Evolutionary conservation across 2,113 vertebrate genomes (phyloP).

Genomic region (Ailuropoda melanoleuca): DNA sequence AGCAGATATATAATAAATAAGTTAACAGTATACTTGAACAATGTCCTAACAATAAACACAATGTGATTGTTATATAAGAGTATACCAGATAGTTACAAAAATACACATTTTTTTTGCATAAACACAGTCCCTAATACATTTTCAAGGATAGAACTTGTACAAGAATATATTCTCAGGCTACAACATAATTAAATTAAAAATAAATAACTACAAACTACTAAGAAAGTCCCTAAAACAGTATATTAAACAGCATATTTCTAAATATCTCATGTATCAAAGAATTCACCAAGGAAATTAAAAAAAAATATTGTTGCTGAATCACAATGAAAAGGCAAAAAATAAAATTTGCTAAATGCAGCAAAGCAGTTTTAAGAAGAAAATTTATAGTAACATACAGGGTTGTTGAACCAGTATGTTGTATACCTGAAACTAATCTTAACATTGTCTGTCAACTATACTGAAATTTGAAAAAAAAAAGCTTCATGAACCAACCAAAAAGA

Average conservation of each 20-base stretch:
- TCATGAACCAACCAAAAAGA: not conserved
- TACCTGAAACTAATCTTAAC: not conserved
- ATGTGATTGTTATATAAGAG: not conserved
- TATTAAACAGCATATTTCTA: not conserved
- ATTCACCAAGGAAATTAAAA: not conserved
- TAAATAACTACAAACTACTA: not conserved
- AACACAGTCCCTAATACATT: not conserved
- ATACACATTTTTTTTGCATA: not conserved
- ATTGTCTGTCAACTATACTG: not conserved
- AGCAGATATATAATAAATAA: not conserved
- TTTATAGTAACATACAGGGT: not conserved
- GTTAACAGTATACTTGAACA: not conserved
- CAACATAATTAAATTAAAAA: not conserved
- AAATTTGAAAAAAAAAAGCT: not conserved
- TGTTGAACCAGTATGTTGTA: not conserved
- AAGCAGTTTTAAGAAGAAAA: not conserved
- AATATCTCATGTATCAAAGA: not conserved
- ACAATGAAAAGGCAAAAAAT: not conserved
- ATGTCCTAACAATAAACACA: not conserved
- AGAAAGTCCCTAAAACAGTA: not conserved
- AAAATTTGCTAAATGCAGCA: not conserved
- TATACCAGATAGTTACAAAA: not conserved
- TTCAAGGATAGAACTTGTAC: not conserved
- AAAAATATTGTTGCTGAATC: not conserved
- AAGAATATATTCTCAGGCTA: not conserved